Percentiles rank a stretch among this genome's conserved stretches.
phyloP scores from a whole-genome alignment of 2,797 vertebrate genomes.

The Sparus aurata region DNA sequence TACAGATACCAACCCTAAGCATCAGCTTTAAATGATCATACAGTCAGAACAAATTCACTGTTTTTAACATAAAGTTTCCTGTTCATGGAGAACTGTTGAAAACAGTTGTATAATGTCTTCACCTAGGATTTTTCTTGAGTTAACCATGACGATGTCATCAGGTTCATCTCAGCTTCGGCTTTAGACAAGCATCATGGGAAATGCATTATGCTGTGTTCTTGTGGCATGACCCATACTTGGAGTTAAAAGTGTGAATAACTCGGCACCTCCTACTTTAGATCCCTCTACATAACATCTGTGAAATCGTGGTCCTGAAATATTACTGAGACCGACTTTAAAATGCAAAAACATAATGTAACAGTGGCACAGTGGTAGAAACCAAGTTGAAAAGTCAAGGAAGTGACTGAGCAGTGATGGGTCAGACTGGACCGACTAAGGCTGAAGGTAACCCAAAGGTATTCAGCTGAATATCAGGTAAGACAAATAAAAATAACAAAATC shows the following conservation, averaged over 20 bases:
- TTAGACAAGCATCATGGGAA: neutral
- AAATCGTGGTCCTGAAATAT: neutral
- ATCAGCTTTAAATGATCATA: too few relatives aligned
- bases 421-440: neutral
- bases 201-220: neutral
- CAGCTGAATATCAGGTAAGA: neutral
- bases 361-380: too few relatives aligned
- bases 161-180: neutral
- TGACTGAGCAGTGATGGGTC: neutral
- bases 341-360: neutral
- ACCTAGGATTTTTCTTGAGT: too few relatives aligned
- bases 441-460: neutral
- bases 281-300: conserved; percentile 1
- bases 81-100: too few relatives aligned
- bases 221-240: neutral
- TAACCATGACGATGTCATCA: neutral
- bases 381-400: neutral
- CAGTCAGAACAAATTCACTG: too few relatives aligned
- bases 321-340: neutral
- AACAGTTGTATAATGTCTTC: too few relatives aligned
- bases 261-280: neutral
- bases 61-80: neutral
- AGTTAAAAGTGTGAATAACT: neutral
- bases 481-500: neutral
- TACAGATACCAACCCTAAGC: too few relatives aligned